phyloP scores from a whole-genome alignment of 2,797 vertebrate genomes.

The Aselliscus stoliczkanus region DNA sequence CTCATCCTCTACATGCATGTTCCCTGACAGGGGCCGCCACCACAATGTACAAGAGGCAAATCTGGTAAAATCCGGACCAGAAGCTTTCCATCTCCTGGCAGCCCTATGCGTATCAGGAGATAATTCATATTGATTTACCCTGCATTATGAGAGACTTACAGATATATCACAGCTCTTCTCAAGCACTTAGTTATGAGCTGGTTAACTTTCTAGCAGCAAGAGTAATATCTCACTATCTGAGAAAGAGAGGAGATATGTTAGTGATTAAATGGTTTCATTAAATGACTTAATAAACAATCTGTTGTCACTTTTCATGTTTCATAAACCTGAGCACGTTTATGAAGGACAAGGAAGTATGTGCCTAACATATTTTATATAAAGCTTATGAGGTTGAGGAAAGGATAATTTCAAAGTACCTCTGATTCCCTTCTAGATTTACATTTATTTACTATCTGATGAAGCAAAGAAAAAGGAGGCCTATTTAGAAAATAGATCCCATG shows the following conservation, averaged over 20 bases:
- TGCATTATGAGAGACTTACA: background rate
- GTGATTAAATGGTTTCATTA: background rate
- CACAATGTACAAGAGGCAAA: background rate
- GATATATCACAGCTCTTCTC: background rate
- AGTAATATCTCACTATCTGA: conserved; percentile 12
- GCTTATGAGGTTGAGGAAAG: background rate
- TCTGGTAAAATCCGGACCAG: background rate
- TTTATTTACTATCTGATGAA: background rate
- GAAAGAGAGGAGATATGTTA: background rate
- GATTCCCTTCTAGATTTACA: background rate
- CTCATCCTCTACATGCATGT: background rate
- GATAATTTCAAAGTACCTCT: background rate
- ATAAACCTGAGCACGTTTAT: background rate
- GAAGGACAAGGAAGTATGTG: background rate
- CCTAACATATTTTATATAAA: background rate
- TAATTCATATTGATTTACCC: background rate
- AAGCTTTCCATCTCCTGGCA: background rate
- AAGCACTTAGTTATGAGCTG: background rate
- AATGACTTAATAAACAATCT: conserved; percentile 41
- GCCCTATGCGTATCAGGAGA: background rate
- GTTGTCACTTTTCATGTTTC: conserved; percentile 24
- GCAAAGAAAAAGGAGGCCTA: background rate
- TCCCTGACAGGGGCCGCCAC: background rate
- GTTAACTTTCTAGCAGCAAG: background rate
- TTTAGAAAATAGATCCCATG: background rate